Evolutionary conservation across 2,113 vertebrate genomes (phyloP), one percentile per base, ranked within the genome.

Genomic region (Ceyx cyanopectus): DNA sequence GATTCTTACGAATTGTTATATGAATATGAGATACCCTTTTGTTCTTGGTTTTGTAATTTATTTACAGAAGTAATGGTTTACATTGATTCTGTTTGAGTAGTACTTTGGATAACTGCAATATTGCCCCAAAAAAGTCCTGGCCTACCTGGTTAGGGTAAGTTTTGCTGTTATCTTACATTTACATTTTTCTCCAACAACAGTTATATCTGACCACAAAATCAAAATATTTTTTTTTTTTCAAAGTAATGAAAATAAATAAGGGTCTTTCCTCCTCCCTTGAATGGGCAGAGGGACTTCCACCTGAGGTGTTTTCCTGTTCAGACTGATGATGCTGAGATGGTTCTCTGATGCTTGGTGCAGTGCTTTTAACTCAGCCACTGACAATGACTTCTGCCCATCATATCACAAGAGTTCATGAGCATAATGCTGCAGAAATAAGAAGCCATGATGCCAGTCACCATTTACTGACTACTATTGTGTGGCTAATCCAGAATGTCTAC

Each of bases 1-100:
- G 82, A 86, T 78, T 85, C 83, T 83, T 56, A 32, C 74, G 54
- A 91, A 34, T 78, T 81, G 84, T 21, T 80, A 57, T 70, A 53
- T 45, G 48, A 74, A 84, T 77, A 75, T 60, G 58, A 87, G 87
- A 92, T 23, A 65, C 15, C 14, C 11, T 24, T 34, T 41, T 87
- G 30, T 78, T 48, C 32, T 80, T 76, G 32, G n/a, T 51, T 85
- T 85, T 60, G 43, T 34, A 8, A 65, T 48, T 73, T 84, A 54
- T 61, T 72, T 77, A 24, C 73, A 43, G 54, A 68, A 68, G 8
- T 27, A 62, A 85, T 78, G n/a, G 22, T 19, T 68, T 51, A 57
- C 30, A 37, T 57, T 30, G 1, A 45, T 80, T 56, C 53, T 21
- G 4, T 66, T 51, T 56, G 82, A 58, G 29, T 27, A 63, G n/a